Conservation (phyloP, 2,113 vertebrate genomes). For the Potamarius usumacintae region DNA sequence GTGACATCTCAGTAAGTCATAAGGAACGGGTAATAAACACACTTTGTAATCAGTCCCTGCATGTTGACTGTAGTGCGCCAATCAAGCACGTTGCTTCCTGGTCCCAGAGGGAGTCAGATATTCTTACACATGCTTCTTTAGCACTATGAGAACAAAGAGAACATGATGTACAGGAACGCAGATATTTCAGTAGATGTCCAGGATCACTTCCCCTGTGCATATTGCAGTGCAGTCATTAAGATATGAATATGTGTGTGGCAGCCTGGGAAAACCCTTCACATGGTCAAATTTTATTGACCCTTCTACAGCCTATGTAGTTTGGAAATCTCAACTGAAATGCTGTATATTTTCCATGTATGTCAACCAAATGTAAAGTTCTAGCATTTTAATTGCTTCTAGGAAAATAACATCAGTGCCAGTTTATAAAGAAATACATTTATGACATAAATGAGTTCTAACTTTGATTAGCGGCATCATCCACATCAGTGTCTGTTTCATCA, state of each 20-base stretch:
- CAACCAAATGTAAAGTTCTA: not conserved
- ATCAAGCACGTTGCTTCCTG: not conserved
- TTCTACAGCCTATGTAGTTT: not conserved
- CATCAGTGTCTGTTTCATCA: not conserved
- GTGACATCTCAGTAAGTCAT: not conserved
- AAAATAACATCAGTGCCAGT: too few relatives aligned
- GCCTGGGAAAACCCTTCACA: not conserved
- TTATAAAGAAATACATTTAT: too few relatives aligned
- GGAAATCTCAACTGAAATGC: not conserved
- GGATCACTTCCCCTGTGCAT: not conserved
- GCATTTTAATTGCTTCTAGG: not conserved
- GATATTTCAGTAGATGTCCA: not conserved
- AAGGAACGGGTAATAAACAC: not conserved
- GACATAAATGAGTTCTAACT: too few relatives aligned
- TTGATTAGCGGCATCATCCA: not conserved
- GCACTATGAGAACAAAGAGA: not conserved
- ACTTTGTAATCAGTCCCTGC: not conserved
- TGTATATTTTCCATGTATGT: not conserved
- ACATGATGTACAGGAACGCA: not conserved
- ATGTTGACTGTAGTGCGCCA: not conserved
- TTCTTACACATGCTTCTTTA: conserved; percentile 15
- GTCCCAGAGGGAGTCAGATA: not conserved
- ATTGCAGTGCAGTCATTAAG: not conserved
- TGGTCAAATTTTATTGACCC: not conserved
- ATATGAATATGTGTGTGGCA: not conserved